Conservation (phyloP, 1,140 invertebrate species). For the Trichonephila clavipes region DNA sequence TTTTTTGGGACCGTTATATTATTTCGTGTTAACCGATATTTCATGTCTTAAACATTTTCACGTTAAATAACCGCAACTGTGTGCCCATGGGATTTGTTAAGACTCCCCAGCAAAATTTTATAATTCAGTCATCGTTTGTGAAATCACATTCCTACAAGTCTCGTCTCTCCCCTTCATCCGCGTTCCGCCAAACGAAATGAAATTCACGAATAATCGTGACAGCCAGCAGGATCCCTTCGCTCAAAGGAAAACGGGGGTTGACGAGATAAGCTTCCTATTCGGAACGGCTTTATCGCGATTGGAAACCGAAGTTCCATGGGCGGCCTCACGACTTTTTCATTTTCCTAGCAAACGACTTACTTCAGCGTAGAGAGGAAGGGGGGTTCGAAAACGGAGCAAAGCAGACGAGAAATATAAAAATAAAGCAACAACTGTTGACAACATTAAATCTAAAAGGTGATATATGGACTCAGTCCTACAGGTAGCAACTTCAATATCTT, state of each 20-base stretch:
- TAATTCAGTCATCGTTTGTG: neutral
- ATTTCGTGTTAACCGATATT: too few relatives aligned
- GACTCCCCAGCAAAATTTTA: neutral
- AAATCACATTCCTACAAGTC: too few relatives aligned
- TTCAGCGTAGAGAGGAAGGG: neutral
- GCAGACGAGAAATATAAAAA: neutral
- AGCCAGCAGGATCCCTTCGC: neutral
- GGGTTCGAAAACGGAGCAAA: neutral
- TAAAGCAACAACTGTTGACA: neutral
- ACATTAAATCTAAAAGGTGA: neutral
- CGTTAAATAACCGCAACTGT: too few relatives aligned
- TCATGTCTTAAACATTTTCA: too few relatives aligned
- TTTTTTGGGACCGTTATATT: too few relatives aligned
- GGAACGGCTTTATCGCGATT: neutral
- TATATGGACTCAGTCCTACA: neutral
- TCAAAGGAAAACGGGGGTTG: neutral
- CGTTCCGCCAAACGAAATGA: neutral
- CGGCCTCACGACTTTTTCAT: constrained; percentile 11
- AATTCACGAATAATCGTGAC: constrained; percentile 25
- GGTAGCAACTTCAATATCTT: too few relatives aligned
- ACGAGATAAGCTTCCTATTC: neutral
- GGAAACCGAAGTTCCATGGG: neutral
- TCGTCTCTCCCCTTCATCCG: neutral
- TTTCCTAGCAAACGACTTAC: neutral
- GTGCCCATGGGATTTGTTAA: too few relatives aligned